Evolutionary conservation across 1,140 invertebrate species (phyloP), one percentile per base, ranked within the genome.

Genomic region (Rhizoglyphus robini): DNA sequence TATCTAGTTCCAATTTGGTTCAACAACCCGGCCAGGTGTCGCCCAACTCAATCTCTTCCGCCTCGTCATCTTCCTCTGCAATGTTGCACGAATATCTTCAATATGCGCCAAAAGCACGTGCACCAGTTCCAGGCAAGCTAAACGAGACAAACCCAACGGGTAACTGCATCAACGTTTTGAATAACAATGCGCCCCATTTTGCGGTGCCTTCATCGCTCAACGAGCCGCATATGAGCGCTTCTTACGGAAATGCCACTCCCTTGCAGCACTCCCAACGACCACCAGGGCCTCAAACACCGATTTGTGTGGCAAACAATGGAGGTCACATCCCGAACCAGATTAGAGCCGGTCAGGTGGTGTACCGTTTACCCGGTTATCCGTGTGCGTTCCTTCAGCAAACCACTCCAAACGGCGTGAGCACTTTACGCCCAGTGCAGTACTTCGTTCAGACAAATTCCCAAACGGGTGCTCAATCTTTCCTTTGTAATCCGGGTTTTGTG

Each of bases 291-390:
- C 20, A 5, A 18, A 8, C 36, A 41, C 18, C 36, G 51, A 54
- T 54, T 23, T 54, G 51, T 54, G 23, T 54, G 51, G 51, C 5
- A 32, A 54, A 54, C 20, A 54, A 5, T 32, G 31, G 31, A 25
- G 20, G 20, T 32, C 15, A 23, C 20, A 32, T 20, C 8, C 8
- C 8, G 8, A 23, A 23, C 20, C 11, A 8, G 29, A 29, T 60
- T 23, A 29, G 58, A 60, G 8, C 58, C 2, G 58, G 58, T 60
- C 58, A 60, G 29, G 58, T 60, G 8, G 27, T 60, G 18, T 60
- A 60, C 29, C 58, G 58, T 32, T n/a, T n/a, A n/a, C n/a, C n/a
- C n/a, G n/a, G n/a, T 41, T 60, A 60, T 60, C 58, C 58, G 2
- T 60, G 36, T 27, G 58, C 58, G 11, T 34, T 60, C 3, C 31